phyloP scores from a whole-genome alignment of 2,113 vertebrate genomes.

The Tringa solitaria region DNA sequence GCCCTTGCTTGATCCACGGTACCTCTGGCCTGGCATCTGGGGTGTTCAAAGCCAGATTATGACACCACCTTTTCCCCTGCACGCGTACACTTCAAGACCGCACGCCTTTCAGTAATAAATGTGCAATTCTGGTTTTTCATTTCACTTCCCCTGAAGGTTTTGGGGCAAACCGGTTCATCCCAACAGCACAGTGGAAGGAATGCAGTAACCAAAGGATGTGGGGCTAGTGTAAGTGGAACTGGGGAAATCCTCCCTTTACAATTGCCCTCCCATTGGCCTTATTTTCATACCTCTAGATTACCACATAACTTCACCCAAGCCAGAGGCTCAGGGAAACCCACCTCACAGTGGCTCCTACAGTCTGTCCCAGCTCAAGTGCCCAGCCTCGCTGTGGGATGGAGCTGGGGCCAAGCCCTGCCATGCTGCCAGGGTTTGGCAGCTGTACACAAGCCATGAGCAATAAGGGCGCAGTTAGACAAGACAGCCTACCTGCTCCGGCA shows the following conservation, averaged over 20 bases:
- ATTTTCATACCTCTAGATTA: background rate
- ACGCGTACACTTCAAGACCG: background rate
- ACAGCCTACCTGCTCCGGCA: background rate
- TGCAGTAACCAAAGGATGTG: background rate
- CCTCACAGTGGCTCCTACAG: background rate
- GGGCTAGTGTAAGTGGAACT: background rate
- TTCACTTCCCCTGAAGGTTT: background rate
- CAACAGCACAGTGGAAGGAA: background rate
- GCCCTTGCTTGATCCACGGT: background rate
- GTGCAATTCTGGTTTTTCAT: background rate
- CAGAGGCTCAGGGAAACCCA: background rate
- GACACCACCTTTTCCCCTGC: background rate
- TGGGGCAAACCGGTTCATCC: background rate
- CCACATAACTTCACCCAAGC: background rate
- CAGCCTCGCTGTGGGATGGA: background rate
- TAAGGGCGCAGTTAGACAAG: background rate
- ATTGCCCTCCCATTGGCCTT: background rate
- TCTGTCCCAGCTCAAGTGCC: background rate
- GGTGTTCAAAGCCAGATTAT: rapidly evolving
- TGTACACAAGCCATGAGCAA: background rate
- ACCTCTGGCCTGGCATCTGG: background rate
- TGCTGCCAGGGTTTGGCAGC: background rate
- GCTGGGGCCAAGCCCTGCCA: rapidly evolving
- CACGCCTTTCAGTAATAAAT: background rate
- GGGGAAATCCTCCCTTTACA: background rate